Percentiles rank a stretch among this genome's conserved stretches.
phyloP scores from a whole-genome alignment of 2,888 invertebrate genomes.

The Abrostola triplasia region DNA sequence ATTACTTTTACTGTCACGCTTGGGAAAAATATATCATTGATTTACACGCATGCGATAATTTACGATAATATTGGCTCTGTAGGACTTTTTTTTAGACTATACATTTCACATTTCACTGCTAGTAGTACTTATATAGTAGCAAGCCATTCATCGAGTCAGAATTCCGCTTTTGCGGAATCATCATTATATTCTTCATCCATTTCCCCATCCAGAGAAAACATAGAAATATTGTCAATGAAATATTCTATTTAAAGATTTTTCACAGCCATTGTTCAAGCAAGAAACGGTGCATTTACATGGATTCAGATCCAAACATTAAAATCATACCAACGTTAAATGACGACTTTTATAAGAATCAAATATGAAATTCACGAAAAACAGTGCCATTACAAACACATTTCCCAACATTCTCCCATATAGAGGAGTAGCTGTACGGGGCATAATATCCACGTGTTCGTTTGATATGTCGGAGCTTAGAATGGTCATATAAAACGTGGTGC shows the following conservation, averaged over 20 bases:
- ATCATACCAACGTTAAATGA: neutral
- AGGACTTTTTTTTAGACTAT: neutral
- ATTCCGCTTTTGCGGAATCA: no score
- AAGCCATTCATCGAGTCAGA: no score
- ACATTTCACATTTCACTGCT: no score
- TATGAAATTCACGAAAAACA: neutral
- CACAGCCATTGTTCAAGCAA: no score
- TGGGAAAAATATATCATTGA: neutral
- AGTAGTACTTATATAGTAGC: no score
- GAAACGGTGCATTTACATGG: no score
- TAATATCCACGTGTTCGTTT: constrained; percentile 63
- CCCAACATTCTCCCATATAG: constrained; percentile 6
- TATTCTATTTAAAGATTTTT: no score
- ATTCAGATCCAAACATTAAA: no score
- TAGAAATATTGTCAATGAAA: neutral
- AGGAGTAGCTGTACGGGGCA: constrained; percentile 36
- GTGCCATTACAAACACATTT: constrained; percentile 21
- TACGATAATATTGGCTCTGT: no score
- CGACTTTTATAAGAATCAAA: neutral
- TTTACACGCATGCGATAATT: neutral
- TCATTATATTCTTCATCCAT: no score
- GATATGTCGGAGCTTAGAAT: constrained; percentile 60
- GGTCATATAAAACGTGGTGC: constrained; percentile 71
- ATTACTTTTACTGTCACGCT: neutral
- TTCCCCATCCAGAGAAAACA: neutral